phyloP scores from a whole-genome alignment of 2,113 vertebrate genomes.

The Semicossyphus pulcher region DNA sequence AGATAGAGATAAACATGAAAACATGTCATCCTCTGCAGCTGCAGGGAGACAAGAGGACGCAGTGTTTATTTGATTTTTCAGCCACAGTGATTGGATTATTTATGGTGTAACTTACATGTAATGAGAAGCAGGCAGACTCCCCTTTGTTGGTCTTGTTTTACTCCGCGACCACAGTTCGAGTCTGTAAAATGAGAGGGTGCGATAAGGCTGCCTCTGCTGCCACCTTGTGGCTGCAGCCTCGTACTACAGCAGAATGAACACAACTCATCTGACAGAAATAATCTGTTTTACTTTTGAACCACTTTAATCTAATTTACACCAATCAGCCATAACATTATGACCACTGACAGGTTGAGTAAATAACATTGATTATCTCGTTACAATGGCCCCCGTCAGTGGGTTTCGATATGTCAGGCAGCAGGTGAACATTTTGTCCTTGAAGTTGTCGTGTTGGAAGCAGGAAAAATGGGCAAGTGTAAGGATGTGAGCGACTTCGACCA shows the following conservation, averaged over 20 bases:
- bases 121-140: constrained; percentile 45
- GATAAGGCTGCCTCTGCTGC: constrained; percentile 37
- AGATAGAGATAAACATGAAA: constrained; percentile 15
- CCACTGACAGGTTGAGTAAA: no score
- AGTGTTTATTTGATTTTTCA: constrained; percentile 45
- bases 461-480: no score
- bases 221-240: constrained; percentile 28
- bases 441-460: no score
- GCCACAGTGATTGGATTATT: constrained; percentile 56
- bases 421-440: no score
- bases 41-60: constrained; percentile 15
- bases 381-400: no score
- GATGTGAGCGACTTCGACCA: no score
- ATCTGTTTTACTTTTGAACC: not conserved
- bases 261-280: no score
- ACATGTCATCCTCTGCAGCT: not conserved
- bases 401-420: no score
- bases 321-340: no score
- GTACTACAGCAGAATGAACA: constrained; percentile 9
- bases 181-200: not conserved
- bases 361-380: no score
- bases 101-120: constrained; percentile 54
- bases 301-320: no score
- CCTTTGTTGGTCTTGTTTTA: not conserved
- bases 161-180: not conserved